Evolutionary conservation across 2,797 vertebrate species (phyloP).

Genomic region (Aulostomus chinensis): DNA sequence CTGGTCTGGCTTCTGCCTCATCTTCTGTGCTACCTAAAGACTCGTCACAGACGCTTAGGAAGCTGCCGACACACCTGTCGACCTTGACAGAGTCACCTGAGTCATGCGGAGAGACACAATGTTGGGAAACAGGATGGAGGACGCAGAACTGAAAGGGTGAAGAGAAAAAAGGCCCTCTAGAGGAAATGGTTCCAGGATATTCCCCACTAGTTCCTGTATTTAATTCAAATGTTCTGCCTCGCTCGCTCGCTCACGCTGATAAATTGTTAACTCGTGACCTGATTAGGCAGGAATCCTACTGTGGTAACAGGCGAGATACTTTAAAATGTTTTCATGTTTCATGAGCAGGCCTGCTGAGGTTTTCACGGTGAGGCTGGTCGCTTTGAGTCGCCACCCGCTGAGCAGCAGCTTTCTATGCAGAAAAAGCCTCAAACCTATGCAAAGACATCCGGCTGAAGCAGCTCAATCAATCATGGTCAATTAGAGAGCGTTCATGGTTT

Average conservation of each 20-base stretch:
- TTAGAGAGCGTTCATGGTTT: slow-evolving; percentile 57
- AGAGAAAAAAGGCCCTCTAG: slow-evolving; percentile 5
- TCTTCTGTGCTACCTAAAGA: neutral
- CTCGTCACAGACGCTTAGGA: slow-evolving; percentile 7
- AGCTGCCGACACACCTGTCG: slow-evolving; percentile 23
- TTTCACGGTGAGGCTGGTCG: neutral
- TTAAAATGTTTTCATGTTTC: slow-evolving; percentile 18
- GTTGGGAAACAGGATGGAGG: slow-evolving; percentile 17
- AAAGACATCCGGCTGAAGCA: slow-evolving; percentile 35
- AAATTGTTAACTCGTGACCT: slow-evolving; percentile 6
- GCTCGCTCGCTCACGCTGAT: too few species aligned
- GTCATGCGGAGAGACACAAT: neutral
- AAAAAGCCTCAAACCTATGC: slow-evolving; percentile 46
- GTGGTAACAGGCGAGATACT: slow-evolving; percentile 1
- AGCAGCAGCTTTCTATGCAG: slow-evolving; percentile 12
- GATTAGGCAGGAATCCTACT: slow-evolving; percentile 14
- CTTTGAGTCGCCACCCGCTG: slow-evolving; percentile 42
- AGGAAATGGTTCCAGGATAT: neutral
- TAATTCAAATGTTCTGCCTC: neutral
- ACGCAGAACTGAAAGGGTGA: slow-evolving; percentile 8
- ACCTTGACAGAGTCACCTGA: slow-evolving; percentile 18
- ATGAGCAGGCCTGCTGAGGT: slow-evolving; percentile 29
- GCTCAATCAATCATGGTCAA: slow-evolving; percentile 71
- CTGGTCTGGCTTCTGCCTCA: slow-evolving; percentile 13
- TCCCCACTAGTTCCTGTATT: neutral